phyloP scores from a whole-genome alignment of 30 jellyfish, hydroid and myxozoan species.

The Rhopilema esculentum region DNA sequence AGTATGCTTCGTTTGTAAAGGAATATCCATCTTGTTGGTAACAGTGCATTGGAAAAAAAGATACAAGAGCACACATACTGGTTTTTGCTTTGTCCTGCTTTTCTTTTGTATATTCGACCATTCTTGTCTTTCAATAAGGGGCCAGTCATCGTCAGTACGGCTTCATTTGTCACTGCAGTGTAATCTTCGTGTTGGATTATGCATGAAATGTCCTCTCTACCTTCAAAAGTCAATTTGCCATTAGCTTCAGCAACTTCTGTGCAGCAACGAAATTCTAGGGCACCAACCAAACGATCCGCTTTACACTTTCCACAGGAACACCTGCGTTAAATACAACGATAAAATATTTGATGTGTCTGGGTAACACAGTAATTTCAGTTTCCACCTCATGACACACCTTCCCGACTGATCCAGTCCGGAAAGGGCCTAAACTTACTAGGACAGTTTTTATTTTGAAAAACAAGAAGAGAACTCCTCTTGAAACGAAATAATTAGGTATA shows the following conservation, averaged over 20 bases:
- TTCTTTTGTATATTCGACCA: not conserved
- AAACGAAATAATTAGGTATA: too few species aligned
- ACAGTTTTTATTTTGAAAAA: not conserved
- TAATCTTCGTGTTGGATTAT: not conserved
- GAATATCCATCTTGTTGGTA: conserved; percentile 7
- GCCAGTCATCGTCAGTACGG: not conserved
- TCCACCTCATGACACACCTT: not conserved
- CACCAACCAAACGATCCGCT: not conserved
- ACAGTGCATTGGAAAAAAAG: conserved; percentile 10
- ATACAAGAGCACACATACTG: conserved; percentile 18
- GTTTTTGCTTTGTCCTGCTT: conserved; percentile 28
- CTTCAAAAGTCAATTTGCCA: conserved; percentile 17
- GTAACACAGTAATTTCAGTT: not conserved
- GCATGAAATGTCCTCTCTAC: conserved; percentile 6
- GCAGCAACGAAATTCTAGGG: conserved; percentile 45
- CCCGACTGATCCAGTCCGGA: too few species aligned
- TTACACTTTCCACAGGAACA: conserved; percentile 7
- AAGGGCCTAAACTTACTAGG: not conserved
- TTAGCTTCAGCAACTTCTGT: conserved; percentile 23
- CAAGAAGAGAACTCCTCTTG: not conserved
- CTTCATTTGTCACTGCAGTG: conserved; percentile 11
- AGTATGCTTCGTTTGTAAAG: not conserved
- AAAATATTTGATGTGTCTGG: not conserved
- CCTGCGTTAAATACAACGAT: conserved; percentile 8
- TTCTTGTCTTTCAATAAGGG: too few species aligned